phyloP scores from a whole-genome alignment of 2,113 vertebrate genomes.

The Ahaetulla prasina region DNA sequence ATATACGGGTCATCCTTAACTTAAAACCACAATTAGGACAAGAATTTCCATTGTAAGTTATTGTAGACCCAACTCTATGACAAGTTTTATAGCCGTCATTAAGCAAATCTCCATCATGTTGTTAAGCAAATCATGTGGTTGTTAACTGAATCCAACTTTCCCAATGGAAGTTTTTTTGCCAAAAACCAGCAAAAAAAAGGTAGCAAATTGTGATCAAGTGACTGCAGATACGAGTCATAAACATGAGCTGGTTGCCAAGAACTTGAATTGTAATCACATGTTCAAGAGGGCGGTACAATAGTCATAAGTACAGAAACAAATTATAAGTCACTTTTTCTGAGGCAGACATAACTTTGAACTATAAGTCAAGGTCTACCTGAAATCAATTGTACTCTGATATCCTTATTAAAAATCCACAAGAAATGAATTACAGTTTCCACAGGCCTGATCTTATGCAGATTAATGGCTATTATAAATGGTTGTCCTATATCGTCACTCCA shows the following conservation, averaged over 20 bases:
- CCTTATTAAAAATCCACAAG: not conserved
- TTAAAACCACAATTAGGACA: not conserved
- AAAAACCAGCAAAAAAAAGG: not conserved
- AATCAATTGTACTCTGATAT: not conserved
- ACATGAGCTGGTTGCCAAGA: not conserved
- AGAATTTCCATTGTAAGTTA: not conserved
- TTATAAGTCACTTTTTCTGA: no score
- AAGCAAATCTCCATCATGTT: not conserved
- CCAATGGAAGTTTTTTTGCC: not conserved
- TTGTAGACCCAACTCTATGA: not conserved
- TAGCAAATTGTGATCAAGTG: not conserved
- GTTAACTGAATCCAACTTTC: not conserved
- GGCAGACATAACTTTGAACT: no score
- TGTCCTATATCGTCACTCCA: not conserved
- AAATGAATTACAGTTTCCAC: not conserved
- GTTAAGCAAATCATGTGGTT: not conserved
- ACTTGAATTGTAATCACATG: not conserved
- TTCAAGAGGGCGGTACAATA: not conserved
- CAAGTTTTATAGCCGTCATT: not conserved
- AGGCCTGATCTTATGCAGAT: not conserved
- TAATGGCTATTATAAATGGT: not conserved
- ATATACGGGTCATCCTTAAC: not conserved
- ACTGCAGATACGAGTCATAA: not conserved
- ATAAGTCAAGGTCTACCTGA: no score
- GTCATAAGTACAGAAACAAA: no score